Evolutionary conservation across 2,888 invertebrate species (phyloP).

Genomic region (Aquatica leii): DNA sequence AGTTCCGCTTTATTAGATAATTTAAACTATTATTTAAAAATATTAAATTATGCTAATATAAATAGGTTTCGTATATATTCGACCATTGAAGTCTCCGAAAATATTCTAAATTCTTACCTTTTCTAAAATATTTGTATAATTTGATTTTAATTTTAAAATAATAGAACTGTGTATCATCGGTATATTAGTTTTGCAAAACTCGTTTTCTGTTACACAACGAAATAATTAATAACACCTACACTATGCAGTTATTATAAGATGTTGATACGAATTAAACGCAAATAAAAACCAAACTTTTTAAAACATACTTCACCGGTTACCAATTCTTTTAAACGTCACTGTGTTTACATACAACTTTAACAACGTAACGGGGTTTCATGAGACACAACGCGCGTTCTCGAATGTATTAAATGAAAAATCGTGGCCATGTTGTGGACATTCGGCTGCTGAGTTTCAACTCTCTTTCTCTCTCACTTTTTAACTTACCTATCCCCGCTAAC

Average conservation of each 20-base stretch:
- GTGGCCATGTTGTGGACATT: constrained; percentile 48
- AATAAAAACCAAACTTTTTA: background rate
- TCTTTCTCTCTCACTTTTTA: constrained; percentile 30
- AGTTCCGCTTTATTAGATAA: too few species aligned
- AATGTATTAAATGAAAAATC: constrained; percentile 31
- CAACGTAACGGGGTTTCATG: constrained; percentile 1
- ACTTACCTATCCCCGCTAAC: constrained; percentile 42
- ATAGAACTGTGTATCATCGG: constrained; percentile 12
- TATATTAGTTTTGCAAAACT: constrained; percentile 19
- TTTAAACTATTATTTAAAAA: too few species aligned
- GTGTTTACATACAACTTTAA: constrained; percentile 6
- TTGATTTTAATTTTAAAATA: constrained; percentile 4
- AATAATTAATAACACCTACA: constrained; percentile 23
- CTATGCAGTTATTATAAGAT: background rate
- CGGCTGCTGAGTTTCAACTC: constrained; percentile 29
- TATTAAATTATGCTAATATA: too few species aligned
- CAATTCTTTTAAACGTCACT: constrained; percentile 4
- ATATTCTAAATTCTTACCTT: too few species aligned
- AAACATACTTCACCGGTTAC: constrained; percentile 1
- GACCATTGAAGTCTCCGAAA: too few species aligned
- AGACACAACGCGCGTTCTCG: constrained; percentile 23
- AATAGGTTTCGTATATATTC: too few species aligned
- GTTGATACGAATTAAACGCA: too few species aligned
- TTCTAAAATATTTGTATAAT: too few species aligned
- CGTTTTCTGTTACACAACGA: constrained; percentile 21